Evolutionary conservation across 1,140 invertebrate species (phyloP).

Genomic region (Laupala kohalensis): DNA sequence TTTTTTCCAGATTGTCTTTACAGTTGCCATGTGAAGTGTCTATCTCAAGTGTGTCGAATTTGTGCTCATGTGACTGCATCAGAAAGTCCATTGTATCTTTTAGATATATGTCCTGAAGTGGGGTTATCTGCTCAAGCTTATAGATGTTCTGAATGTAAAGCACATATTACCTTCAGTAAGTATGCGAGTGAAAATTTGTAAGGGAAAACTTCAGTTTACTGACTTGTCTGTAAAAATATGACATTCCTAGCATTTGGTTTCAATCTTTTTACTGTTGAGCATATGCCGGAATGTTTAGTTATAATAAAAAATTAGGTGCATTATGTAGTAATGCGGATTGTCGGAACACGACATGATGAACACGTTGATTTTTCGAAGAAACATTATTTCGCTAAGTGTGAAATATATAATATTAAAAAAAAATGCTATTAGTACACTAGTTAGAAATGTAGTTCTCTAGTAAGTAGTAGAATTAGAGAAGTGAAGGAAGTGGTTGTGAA

Average conservation of each 20-base stretch:
- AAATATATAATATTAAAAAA: too few relatives aligned
- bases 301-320: too few relatives aligned
- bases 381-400: too few relatives aligned
- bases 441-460: too few relatives aligned
- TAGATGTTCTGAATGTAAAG: slow-evolving; percentile 65
- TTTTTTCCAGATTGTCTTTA: slow-evolving; percentile 49
- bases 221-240: not conserved
- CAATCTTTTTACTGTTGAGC: slow-evolving; percentile 7
- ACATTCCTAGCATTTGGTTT: too few relatives aligned
- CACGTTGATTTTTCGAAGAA: too few relatives aligned
- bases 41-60: slow-evolving; percentile 51
- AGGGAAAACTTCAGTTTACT: not conserved
- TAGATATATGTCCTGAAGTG: slow-evolving; percentile 68
- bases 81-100: slow-evolving; percentile 57
- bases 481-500: too few relatives aligned
- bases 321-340: too few relatives aligned
- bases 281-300: not conserved
- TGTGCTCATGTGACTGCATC: slow-evolving; percentile 65
- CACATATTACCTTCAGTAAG: slow-evolving; percentile 61
- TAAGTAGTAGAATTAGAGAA: too few relatives aligned
- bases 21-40: slow-evolving; percentile 62
- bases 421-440: too few relatives aligned
- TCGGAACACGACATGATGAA: too few relatives aligned
- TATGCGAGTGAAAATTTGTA: slow-evolving; percentile 17
- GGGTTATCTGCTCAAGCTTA: slow-evolving; percentile 64